A percentile compares a stretch with the other conserved stretches of the same genome.
Evolutionary conservation across 2,888 invertebrate species (phyloP).

Genomic region (Bugulina stolonifera): DNA sequence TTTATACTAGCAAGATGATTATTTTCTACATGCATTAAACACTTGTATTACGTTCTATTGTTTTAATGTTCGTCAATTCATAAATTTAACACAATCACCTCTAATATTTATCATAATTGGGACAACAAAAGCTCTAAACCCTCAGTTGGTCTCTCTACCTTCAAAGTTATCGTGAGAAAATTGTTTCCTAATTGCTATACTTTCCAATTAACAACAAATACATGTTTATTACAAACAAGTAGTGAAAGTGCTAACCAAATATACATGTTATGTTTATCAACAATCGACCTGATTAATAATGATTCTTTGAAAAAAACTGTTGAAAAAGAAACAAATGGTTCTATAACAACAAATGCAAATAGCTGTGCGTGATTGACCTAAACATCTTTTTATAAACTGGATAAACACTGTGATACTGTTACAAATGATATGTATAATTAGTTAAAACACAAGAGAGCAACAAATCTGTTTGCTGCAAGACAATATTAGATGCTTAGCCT

Average conservation of each 20-base stretch:
- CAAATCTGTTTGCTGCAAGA: no score
- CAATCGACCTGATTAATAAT: neutral
- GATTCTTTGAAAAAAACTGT: neutral
- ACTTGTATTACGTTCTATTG: constrained; percentile 5
- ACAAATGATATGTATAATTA: no score
- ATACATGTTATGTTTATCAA: constrained; percentile 17
- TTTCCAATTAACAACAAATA: constrained; percentile 25
- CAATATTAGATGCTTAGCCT: no score
- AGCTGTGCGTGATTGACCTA: neutral
- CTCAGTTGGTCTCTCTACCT: neutral
- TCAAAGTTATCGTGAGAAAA: constrained; percentile 2
- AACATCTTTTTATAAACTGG: neutral
- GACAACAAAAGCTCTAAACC: constrained; percentile 15
- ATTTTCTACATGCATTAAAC: constrained; percentile 1
- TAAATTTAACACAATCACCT: neutral
- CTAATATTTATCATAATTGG: constrained; percentile 23
- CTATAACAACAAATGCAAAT: neutral
- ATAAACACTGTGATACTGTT: no score
- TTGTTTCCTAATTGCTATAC: neutral
- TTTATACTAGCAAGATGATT: constrained; percentile 1
- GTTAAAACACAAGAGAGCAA: no score
- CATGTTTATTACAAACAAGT: constrained; percentile 21
- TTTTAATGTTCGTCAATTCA: neutral
- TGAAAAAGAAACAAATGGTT: neutral
- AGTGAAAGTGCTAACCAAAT: constrained; percentile 23